Evolutionary conservation across 1,140 invertebrate species (phyloP), one percentile per base, ranked within the genome.

Genomic region (Drosophila erecta): DNA sequence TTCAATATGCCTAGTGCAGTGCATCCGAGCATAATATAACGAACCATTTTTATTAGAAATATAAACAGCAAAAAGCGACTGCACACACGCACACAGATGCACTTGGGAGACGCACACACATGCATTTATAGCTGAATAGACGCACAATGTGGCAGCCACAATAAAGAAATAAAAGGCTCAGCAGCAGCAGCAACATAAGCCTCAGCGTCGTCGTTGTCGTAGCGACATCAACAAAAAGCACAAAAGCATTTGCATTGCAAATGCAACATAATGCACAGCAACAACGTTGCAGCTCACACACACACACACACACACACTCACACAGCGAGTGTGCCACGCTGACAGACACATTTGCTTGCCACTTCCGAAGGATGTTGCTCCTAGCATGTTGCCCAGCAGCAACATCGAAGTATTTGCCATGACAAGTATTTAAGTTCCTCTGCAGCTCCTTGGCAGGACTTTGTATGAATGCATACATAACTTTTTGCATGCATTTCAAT

Each of bases 21-120:
- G 83, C 83, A 86, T 87, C 62, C 83, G 70, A 65, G 75, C 83
- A 81, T 76, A 79, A 86, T 87, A 83, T 87, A 77, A 86, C 76
- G 83, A 83, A 83, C 47, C 76, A 87, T 83, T 86, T 87, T 87
- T 87, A 86, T 86, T 89, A 87, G 83, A 87, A 86, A 79, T 86
- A 86, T 87, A 86, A 86, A 86, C 79, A 86, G 83, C 75, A 69
- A 49, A 69, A 81, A 65, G 59, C 56, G 77, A 80, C 77, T 65
- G 72, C 53, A 77, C 53, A 38, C 49, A 37, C 59, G 33, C 30
- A 22, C 38, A 50, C 47, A 35, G 37, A 46, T 12, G 35, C 35
- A 8, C 12, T 1, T 27, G 14, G 8, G 15, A 12, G 27, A 20
- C 27, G 27, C 57, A 55, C 57, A 46, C 38, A 55, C 35, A 17